Base-by-base conservation (phyloP, 23 tunicate species). In the Trididemnum miniatum region DNA sequence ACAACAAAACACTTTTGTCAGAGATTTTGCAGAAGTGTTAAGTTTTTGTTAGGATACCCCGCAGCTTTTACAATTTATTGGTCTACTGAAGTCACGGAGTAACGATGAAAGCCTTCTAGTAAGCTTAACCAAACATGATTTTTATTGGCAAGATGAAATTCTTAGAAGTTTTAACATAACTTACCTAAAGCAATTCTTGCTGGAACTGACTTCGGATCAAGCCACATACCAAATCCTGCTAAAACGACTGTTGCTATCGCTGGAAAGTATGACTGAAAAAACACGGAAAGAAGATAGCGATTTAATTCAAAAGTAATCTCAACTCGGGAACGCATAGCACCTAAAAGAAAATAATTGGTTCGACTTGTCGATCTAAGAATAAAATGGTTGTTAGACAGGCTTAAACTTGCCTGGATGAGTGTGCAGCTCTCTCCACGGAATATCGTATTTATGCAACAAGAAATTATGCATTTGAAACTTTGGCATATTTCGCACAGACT, bases 121-220 rank as follows among this genome's bases (percentile, higher is more conserved):
- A n/a, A n/a, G n/a, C n/a, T n/a, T n/a, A n/a, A n/a, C n/a, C n/a
- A n/a, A n/a, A n/a, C n/a, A n/a, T n/a, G n/a, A n/a, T n/a, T n/a
- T n/a, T n/a, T n/a, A n/a, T n/a, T n/a, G n/a, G n/a, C n/a, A n/a
- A n/a, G n/a, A n/a, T n/a, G n/a, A n/a, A n/a, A n/a, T n/a, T n/a
- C n/a, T n/a, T n/a, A n/a, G n/a, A n/a, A n/a, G n/a, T n/a, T 44
- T 44, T 44, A 15, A 44, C 12, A 7, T 51, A 24, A 69, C 85
- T 83, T 77, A 92, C 97, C 97, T 78, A 92, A 37, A 0, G 97
- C 83, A 30, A 92, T 87, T 82, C 97, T 83, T 2, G 97, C 97
- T 20, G 97, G 97, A 52, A 87, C 97, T 27, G 97, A 92, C 39
- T 75, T 92, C 0, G 97, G 92, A 71, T 92, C 97, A 7, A 92